A percentile compares a stretch with the other conserved stretches of the same genome.
These are phyloP conservation scores for Eustalomyia histrio DNA, from an alignment of 2,888 invertebrate species.

Conservation along the genomic window DNA sequence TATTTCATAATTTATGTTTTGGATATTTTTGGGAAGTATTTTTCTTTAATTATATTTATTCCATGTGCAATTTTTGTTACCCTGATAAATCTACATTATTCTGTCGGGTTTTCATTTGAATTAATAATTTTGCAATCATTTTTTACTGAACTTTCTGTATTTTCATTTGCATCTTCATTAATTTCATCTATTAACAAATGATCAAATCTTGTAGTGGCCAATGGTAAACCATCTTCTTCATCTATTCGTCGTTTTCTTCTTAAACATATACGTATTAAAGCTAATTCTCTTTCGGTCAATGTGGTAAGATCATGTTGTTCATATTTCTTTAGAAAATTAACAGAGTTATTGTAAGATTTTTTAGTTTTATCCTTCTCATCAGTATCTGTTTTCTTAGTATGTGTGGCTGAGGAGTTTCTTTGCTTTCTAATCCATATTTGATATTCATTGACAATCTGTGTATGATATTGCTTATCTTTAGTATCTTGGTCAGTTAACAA, in stretches of 20 bases:
- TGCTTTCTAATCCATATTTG: not conserved
- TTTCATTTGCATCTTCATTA: no score
- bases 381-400: not conserved
- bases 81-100: no score
- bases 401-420: not conserved
- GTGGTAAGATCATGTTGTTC: not conserved
- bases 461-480: not conserved
- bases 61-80: no score
- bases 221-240: not conserved
- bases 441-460: not conserved
- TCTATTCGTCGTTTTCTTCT: not conserved
- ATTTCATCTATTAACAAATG: not conserved
- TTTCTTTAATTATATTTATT: no score
- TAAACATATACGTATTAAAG: not conserved
- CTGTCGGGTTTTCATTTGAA: no score
- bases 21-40: no score
- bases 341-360: not conserved
- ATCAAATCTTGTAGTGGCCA: not conserved
- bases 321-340: not conserved
- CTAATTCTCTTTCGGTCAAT: conserved; percentile 17
- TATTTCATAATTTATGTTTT: no score
- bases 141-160: no score
- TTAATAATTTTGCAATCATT: no score
- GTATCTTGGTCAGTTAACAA: not conserved
- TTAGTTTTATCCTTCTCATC: not conserved